Conservation (phyloP, 1,140 invertebrate species). For the Rhyzopertha dominica region DNA sequence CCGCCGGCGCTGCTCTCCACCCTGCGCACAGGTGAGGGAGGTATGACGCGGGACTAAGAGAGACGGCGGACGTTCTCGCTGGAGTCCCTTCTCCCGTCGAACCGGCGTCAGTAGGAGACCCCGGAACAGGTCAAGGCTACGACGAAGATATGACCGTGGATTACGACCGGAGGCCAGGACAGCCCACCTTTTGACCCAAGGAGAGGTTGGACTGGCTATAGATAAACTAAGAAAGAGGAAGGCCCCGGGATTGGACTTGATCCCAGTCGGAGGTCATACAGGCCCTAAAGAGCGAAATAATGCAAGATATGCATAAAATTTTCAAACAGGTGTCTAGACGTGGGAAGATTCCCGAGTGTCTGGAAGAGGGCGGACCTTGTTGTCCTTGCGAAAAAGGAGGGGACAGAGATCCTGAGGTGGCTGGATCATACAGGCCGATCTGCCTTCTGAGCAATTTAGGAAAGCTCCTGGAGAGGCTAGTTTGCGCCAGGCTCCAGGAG, state of each 20-base stretch:
- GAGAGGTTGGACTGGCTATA: background rate
- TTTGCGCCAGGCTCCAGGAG: conserved; percentile 19
- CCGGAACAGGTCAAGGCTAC: background rate
- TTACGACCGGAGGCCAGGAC: background rate
- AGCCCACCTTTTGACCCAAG: background rate
- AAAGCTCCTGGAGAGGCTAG: conserved; percentile 40
- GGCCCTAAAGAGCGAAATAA: background rate
- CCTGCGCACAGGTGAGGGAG: no score
- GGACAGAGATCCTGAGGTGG: no score
- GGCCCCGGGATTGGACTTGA: background rate
- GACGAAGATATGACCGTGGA: background rate
- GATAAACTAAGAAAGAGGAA: background rate
- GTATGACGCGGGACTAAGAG: no score
- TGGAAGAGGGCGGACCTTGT: no score
- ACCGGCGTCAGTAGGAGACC: no score
- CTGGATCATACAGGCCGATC: no score
- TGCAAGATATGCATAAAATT: background rate
- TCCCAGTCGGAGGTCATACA: background rate
- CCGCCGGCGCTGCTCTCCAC: no score
- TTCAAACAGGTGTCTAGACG: background rate
- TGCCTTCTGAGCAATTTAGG: no score
- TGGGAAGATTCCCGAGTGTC: background rate
- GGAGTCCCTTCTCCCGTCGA: no score
- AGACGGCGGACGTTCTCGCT: no score
- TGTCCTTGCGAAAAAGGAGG: background rate